Conservation (phyloP, 2,888 invertebrate genomes). For the Folsomia candida region DNA sequence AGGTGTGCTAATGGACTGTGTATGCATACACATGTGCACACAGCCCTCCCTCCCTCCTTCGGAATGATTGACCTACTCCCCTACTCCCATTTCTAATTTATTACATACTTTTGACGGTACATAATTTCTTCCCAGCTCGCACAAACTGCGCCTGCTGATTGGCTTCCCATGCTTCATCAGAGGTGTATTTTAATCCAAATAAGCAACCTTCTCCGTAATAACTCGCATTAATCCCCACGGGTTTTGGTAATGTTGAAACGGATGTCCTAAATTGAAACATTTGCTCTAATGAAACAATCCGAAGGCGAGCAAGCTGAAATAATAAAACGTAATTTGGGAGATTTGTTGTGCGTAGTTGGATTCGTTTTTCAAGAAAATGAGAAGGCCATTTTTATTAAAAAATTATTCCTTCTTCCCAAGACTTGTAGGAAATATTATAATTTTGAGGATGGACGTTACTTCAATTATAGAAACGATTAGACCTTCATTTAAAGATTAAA, state of each 20-base stretch:
- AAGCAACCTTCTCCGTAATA: too few species aligned
- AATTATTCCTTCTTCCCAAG: too few species aligned
- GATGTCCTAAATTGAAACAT: not conserved
- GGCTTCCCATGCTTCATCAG: not conserved
- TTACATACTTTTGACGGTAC: not conserved
- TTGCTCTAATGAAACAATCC: too few species aligned
- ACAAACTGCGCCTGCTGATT: too few species aligned
- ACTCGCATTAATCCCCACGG: too few species aligned
- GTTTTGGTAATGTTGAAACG: not conserved
- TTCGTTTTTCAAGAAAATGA: not conserved
- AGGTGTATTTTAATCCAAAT: not conserved
- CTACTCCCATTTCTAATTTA: not conserved
- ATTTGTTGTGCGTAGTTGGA: not conserved
- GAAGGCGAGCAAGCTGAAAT: too few species aligned
- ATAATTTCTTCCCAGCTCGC: not conserved
- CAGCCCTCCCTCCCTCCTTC: not conserved
- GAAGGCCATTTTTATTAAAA: too few species aligned
- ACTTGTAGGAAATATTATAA: too few species aligned
- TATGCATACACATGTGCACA: not conserved
- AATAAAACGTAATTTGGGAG: not conserved
- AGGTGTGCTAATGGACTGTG: constrained; percentile 8
- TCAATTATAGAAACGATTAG: too few species aligned
- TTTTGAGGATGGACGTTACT: too few species aligned
- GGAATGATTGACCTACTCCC: constrained; percentile 11
- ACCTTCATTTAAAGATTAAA: too few species aligned